phyloP scores from a whole-genome alignment of 2,888 invertebrate species.

The Meganola albula region DNA sequence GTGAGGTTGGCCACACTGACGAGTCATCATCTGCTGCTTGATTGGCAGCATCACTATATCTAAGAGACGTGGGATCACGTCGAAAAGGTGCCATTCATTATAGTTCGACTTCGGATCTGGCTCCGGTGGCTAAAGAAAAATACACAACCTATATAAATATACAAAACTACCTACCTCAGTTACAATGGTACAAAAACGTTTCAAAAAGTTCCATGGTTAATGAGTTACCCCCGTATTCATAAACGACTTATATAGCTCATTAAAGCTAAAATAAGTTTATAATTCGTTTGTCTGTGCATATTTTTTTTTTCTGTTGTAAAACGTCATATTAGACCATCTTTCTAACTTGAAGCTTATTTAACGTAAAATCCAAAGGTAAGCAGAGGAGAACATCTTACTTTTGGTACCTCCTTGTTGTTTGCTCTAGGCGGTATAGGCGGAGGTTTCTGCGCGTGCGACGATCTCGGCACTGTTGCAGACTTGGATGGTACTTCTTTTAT shows the following conservation, averaged over 20 bases:
- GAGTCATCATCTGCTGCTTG: constrained; percentile 70
- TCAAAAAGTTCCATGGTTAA: too few species aligned
- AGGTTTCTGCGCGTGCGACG: constrained; percentile 53
- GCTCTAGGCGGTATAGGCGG: constrained; percentile 64
- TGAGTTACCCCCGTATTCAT: too few species aligned
- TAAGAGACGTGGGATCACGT: constrained; percentile 89
- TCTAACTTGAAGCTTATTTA: too few species aligned
- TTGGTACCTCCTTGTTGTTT: constrained; percentile 42
- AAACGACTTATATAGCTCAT: too few species aligned
- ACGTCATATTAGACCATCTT: too few species aligned
- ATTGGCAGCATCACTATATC: constrained; percentile 90
- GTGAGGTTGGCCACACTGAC: constrained; percentile 64
- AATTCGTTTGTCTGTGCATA: too few species aligned
- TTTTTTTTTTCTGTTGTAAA: too few species aligned
- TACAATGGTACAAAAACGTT: too few species aligned
- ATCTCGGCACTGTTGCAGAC: constrained; percentile 59
- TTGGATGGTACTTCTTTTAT: constrained; percentile 52
- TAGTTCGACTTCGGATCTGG: constrained; percentile 37
- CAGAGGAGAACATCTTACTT: constrained; percentile 27
- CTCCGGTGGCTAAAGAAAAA: constrained; percentile 35
- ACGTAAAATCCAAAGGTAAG: too few species aligned
- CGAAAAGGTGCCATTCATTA: constrained; percentile 83
- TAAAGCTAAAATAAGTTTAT: too few species aligned
- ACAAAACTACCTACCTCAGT: too few species aligned
- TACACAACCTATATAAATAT: background rate